Evolutionary conservation across 2,113 vertebrate species (phyloP), one percentile per base, ranked within the genome.

Genomic region (Nannospalax galili): DNA sequence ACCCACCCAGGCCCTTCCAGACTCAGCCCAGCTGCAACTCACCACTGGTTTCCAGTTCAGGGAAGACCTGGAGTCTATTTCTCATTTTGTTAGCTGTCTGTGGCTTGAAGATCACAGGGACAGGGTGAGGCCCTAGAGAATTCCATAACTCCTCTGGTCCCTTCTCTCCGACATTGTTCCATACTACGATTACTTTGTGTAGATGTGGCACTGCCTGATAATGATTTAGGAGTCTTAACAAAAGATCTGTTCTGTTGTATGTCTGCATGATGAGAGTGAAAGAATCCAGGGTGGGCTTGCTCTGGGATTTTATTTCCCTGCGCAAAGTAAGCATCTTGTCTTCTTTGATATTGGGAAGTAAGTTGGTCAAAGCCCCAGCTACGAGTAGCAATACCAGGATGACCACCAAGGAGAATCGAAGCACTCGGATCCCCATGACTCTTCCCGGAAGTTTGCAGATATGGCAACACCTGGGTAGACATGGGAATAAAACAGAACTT

Each of bases 211-310:
- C 97, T 3, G 98, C 99, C 98, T 99, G 99, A 92, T 99, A 99
- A 95, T 99, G 99, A 96, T 99, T 99, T 80, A 99, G 98, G 79
- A 99, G 98, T 97, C 99, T 99, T 52, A 99, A 96, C 70, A 99
- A 98, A 79, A 99, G 91, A 95, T 99, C 99, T 2, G 99, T 99
- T 96, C 99, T 99, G 24, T 99, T 99, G 79, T 99, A 99, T 0
- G 99, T 99, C 96, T 99, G 99, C 98, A 99, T 99, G 95, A 99
- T 97, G 69, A 99, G 98, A 75, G 99, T 99, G 87, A 98, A 99
- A 75, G 98, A 98, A 93, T 99, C 98, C 67, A 94, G 94, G 73
- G 95, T 65, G n/a, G 98, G 70, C 42, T 97, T 97, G 96, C 96
- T 95, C 96, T 94, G 98, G 40, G 96, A 42, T 67, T 98, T 98